Base-by-base conservation (phyloP, 2,797 vertebrate species). In the Schizopygopsis malacanthus region DNA sequence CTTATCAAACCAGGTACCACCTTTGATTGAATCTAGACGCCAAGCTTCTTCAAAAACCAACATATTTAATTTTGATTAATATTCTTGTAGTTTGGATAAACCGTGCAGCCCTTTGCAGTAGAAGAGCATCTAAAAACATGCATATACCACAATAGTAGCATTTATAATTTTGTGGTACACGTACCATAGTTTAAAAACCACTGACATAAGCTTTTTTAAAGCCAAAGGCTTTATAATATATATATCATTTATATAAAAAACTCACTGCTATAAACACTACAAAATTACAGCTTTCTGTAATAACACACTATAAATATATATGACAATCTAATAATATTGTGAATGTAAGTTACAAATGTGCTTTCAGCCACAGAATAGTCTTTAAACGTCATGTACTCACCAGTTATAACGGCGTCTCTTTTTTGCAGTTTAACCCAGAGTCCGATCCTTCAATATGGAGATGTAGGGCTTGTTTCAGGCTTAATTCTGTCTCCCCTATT, bases 401-500 rank as follows among this genome's bases (percentile, higher is more conserved):
- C 97, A 95, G 93, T 96, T 97, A 99, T 89, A 99, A 95, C 0
- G 98, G 98, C 0, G 98, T 99, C 93, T 99, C 98, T 93, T 99
- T 99, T 93, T 99, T 99, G 93, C 98, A 99, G 95, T 97, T 99
- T 92, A 98, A 98, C 88, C 96, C 97, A 16, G 97, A 95, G 91
- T 99, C 98, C 1, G 97, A 94, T 89, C 97, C 97, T 92, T 99
- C 98, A 86, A 99, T 96, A 93, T 99, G 98, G 90, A 99, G 97
- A 95, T 98, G 98, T 92, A 99, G 96, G 94, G 98, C 97, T 97
- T 99, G 98, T 94, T 99, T 99, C 95, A 99, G 97, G 96, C 97
- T 98, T 89, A 99, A 92, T 88, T 99, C 98, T 0, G 98, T 97
- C 93, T 99, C 97, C 22, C 97, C 94, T 0, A 98, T 93, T 83